phyloP scores from a whole-genome alignment of 2,888 invertebrate species.

The Platypus cylindrus region DNA sequence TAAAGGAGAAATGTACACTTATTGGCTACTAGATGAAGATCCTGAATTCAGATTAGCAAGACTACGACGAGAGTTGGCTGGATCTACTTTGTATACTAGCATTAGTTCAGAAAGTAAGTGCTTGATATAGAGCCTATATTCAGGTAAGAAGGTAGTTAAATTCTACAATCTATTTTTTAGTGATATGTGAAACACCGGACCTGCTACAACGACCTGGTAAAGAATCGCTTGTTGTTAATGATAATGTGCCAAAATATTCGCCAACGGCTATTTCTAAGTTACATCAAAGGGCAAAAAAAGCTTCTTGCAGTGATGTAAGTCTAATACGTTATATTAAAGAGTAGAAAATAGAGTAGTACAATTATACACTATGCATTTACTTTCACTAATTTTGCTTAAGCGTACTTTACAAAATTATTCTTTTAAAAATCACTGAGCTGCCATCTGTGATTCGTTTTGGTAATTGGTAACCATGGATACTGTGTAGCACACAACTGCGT shows the following conservation, averaged over 20 bases:
- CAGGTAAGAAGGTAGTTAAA: neutral
- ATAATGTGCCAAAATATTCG: conserved; percentile 13
- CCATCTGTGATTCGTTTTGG: too few species aligned
- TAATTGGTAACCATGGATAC: too few species aligned
- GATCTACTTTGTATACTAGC: conserved; percentile 34
- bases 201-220: conserved; percentile 32
- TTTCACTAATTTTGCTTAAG: too few species aligned
- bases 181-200: conserved; percentile 35
- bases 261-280: conserved; percentile 32
- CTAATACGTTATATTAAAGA: too few species aligned
- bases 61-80: conserved; percentile 34
- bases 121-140: neutral
- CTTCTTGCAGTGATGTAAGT: conserved; percentile 23
- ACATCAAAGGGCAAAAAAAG: conserved; percentile 32
- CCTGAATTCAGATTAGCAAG: conserved; percentile 33
- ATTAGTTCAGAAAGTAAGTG: conserved; percentile 34
- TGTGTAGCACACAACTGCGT: too few species aligned
- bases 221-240: conserved; percentile 9
- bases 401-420: too few species aligned
- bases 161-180: conserved; percentile 12
- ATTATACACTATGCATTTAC: too few species aligned
- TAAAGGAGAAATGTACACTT: conserved; percentile 63
- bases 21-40: conserved; percentile 56
- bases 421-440: too few species aligned
- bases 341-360: too few species aligned